These are phyloP conservation scores for Polydrusus tereticollis DNA, from an alignment of 2,888 invertebrate genomes.

Conservation along the genomic window DNA sequence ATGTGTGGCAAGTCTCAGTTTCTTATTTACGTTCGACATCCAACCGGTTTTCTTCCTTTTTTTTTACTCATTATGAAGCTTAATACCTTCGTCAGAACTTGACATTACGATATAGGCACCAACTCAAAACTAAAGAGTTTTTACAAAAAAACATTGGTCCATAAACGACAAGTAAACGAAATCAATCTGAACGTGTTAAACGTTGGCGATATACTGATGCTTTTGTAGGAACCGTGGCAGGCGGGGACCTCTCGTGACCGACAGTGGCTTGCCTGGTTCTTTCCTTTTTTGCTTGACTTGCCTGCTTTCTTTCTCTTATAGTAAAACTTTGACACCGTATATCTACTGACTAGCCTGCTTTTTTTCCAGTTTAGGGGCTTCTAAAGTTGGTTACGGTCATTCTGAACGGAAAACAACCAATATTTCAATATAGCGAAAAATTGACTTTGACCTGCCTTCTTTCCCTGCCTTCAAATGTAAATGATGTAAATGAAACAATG, in stretches of 20 bases:
- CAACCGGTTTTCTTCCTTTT: constrained; percentile 7
- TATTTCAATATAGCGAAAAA: too few relatives aligned
- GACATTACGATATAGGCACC: neutral
- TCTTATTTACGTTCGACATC: neutral
- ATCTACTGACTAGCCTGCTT: neutral
- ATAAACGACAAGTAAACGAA: neutral
- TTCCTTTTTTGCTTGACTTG: constrained; percentile 8
- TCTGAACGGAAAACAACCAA: too few relatives aligned
- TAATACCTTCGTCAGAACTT: neutral
- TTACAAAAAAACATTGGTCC: neutral
- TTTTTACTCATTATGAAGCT: neutral
- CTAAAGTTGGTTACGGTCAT: too few relatives aligned
- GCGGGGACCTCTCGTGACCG: neutral
- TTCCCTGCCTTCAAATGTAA: too few relatives aligned
- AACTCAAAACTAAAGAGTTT: neutral
- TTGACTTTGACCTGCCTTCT: too few relatives aligned
- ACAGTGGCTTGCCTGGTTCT: neutral
- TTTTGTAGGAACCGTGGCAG: neutral
- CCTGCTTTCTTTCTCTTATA: neutral
- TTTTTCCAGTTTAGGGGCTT: constrained; percentile 1
- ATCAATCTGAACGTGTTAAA: neutral
- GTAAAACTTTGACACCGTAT: constrained; percentile 1
- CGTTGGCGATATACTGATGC: neutral
- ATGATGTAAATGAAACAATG: too few relatives aligned
- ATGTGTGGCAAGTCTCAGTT: too few relatives aligned